Percentiles rank a stretch among this genome's conserved stretches.
These are phyloP conservation scores for Phyllotis vaccarum DNA, from an alignment of 2,797 vertebrate genomes.

Conservation along the genomic window DNA sequence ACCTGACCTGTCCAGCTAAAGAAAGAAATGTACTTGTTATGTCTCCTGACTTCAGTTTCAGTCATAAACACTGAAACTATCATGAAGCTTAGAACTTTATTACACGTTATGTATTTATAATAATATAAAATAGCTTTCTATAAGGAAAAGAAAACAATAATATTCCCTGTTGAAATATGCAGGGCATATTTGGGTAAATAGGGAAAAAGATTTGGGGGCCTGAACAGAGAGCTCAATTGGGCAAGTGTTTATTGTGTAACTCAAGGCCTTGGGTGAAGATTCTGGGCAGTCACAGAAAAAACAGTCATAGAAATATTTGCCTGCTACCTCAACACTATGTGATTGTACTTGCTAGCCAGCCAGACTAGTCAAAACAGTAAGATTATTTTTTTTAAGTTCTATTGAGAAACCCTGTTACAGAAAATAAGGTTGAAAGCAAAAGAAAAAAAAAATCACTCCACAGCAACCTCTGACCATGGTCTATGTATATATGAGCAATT, in stretches of 20 bases:
- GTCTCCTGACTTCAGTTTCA: background rate
- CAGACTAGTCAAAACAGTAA: background rate
- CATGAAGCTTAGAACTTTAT: background rate
- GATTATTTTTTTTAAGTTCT: background rate
- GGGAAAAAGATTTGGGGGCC: background rate
- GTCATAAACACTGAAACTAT: background rate
- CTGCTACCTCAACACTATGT: background rate
- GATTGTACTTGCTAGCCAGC: background rate
- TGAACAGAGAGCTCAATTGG: background rate
- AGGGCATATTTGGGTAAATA: background rate
- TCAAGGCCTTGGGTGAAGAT: too few relatives aligned
- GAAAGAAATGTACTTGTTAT: too few relatives aligned
- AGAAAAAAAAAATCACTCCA: background rate
- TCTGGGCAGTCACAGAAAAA: too few relatives aligned
- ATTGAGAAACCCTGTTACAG: background rate
- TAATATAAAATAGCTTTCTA: background rate
- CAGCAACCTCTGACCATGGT: background rate
- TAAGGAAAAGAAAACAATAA: background rate
- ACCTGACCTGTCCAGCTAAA: too few relatives aligned
- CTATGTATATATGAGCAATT: background rate
- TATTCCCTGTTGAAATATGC: background rate
- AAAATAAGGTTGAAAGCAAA: background rate
- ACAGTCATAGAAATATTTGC: too few relatives aligned
- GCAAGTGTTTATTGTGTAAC: background rate
- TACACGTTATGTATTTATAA: background rate